These are phyloP conservation scores for Hormaphis cornu DNA, from an alignment of 1,140 invertebrate genomes.

Conservation along the genomic window DNA sequence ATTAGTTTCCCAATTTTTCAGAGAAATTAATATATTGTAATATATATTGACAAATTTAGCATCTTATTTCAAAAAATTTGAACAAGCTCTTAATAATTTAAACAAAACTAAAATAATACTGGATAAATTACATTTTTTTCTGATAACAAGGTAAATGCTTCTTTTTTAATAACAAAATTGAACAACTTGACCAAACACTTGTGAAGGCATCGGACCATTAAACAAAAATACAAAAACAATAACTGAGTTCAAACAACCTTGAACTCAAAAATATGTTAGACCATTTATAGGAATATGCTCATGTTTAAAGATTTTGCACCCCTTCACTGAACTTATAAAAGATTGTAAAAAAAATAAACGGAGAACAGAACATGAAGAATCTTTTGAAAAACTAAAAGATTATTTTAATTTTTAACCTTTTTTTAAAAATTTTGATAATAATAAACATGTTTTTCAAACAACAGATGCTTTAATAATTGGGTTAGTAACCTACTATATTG, in stretches of 20 bases:
- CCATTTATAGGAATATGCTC: neutral
- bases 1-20: neutral
- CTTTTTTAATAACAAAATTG: neutral
- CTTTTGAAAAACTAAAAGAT: neutral
- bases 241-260: neutral
- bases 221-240: neutral
- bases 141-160: neutral
- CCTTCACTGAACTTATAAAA: neutral
- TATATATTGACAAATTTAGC: neutral
- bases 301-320: neutral
- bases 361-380: neutral
- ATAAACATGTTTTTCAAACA: neutral
- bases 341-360: neutral
- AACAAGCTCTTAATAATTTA: neutral
- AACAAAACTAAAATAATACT: neutral
- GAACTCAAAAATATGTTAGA: neutral
- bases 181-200: neutral
- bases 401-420: neutral
- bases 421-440: neutral
- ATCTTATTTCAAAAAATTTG: neutral
- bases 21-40: neutral
- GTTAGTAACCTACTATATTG: neutral
- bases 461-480: neutral
- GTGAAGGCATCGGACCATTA: neutral
- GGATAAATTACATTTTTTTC: neutral